phyloP scores from a whole-genome alignment of 2,888 invertebrate species.

The Sphecodes monilicornis region DNA sequence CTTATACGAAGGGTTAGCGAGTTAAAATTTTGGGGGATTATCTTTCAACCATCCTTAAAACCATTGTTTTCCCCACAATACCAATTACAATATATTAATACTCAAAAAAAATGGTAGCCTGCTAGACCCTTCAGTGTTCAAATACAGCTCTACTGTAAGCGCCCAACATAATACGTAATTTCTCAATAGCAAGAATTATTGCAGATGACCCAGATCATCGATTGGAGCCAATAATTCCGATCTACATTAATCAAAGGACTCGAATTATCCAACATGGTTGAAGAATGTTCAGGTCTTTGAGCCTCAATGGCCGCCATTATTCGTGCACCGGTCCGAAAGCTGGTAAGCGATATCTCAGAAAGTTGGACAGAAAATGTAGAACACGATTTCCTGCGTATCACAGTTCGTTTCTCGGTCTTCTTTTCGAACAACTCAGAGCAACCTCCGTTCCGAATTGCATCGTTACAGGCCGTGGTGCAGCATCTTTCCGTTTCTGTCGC shows the following conservation, averaged over 20 bases:
- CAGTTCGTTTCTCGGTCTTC: background rate
- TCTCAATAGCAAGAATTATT: background rate
- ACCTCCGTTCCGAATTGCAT: slow-evolving; percentile 38
- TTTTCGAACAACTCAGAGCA: background rate
- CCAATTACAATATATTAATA: too few species aligned
- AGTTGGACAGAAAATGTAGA: slow-evolving; percentile 32
- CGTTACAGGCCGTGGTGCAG: slow-evolving; percentile 31
- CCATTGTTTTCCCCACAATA: too few species aligned
- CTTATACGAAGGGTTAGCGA: too few species aligned
- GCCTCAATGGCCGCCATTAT: slow-evolving; percentile 21
- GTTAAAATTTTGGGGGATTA: too few species aligned
- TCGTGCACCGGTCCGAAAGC: slow-evolving; percentile 21
- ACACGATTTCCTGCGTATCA: slow-evolving; percentile 24
- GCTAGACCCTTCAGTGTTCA: too few species aligned
- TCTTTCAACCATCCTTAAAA: too few species aligned
- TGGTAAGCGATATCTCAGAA: slow-evolving; percentile 10
- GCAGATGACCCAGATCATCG: background rate
- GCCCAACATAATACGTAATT: background rate
- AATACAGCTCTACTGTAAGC: too few species aligned
- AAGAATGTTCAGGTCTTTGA: slow-evolving; percentile 23
- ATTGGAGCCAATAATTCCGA: background rate
- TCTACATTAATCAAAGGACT: background rate
- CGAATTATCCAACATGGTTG: background rate
- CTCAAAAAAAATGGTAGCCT: too few species aligned
- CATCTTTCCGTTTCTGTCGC: slow-evolving; percentile 4